These are phyloP conservation scores for Actinia tenebrosa DNA, from an alignment of 64 coral and sea anemone genomes.

Conservation along the genomic window DNA sequence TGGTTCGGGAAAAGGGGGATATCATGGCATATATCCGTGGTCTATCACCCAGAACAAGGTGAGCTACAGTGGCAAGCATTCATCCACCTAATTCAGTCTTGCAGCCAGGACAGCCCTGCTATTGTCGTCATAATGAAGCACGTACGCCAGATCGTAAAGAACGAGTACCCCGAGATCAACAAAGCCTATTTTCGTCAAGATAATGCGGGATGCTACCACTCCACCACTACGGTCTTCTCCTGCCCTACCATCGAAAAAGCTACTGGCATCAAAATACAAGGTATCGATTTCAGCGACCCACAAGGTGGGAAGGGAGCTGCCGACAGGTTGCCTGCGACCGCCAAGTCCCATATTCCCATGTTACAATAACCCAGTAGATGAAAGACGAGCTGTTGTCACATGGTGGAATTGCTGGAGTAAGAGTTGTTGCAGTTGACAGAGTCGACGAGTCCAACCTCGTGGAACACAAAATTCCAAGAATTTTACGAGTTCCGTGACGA, in stretches of 20 bases:
- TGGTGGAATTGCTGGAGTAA: not conserved
- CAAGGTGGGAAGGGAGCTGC: constrained; percentile 37
- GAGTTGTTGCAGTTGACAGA: not conserved
- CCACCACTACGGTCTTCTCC: constrained; percentile 19
- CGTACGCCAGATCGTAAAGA: not conserved
- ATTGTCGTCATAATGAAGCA: not conserved
- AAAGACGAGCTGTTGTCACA: not conserved
- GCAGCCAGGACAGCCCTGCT: constrained; percentile 22
- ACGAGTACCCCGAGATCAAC: constrained; percentile 9
- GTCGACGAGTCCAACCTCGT: not conserved
- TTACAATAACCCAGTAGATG: not conserved
- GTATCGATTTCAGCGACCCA: constrained; percentile 33
- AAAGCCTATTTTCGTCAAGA: constrained; percentile 38
- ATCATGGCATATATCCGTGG: constrained; percentile 65
- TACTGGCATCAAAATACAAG: constrained; percentile 12
- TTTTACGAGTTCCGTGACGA: too few relatives aligned
- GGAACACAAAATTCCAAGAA: too few relatives aligned
- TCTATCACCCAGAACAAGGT: constrained; percentile 29
- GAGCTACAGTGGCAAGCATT: constrained; percentile 52
- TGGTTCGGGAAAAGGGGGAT: constrained; percentile 45
- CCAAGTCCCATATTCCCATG: constrained; percentile 6
- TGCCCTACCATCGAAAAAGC: constrained; percentile 14
- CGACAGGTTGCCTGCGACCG: constrained; percentile 11
- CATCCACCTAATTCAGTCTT: constrained; percentile 19
- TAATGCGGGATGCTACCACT: constrained; percentile 41